These are phyloP conservation scores for Corythornis cristatus DNA, from an alignment of 2,113 vertebrate genomes.

Conservation along the genomic window DNA sequence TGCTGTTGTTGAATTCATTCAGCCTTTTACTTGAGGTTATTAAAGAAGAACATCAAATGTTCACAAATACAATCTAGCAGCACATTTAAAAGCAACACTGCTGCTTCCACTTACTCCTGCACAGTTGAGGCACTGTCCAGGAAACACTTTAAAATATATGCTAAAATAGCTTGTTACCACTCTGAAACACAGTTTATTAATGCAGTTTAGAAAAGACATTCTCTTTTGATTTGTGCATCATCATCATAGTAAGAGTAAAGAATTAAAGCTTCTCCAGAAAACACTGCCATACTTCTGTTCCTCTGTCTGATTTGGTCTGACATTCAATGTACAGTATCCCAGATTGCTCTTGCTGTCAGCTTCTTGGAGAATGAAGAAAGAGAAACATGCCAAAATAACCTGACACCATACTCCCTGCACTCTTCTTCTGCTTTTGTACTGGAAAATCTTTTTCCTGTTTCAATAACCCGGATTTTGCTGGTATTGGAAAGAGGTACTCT, in stretches of 20 bases:
- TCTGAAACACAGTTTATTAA: slow-evolving; percentile 28
- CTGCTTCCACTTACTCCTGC: slow-evolving; percentile 43
- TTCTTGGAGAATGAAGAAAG: background rate
- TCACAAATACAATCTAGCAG: slow-evolving; percentile 78
- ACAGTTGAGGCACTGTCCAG: slow-evolving; percentile 57
- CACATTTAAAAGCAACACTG: slow-evolving; percentile 72
- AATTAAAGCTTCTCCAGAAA: background rate
- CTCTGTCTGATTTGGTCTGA: background rate
- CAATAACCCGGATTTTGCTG: background rate
- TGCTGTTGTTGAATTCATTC: slow-evolving; percentile 87
- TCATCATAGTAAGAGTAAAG: background rate
- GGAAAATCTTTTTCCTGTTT: background rate
- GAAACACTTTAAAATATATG: slow-evolving; percentile 28
- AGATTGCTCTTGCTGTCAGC: slow-evolving; percentile 20
- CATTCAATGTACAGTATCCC: background rate
- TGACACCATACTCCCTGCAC: background rate
- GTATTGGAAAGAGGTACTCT: background rate
- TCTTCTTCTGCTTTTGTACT: background rate
- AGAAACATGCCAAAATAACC: background rate
- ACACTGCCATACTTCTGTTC: background rate
- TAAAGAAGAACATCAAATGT: slow-evolving; percentile 82
- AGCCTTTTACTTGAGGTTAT: slow-evolving; percentile 87
- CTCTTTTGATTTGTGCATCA: background rate
- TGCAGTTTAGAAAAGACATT: background rate
- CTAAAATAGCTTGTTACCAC: background rate